These are phyloP conservation scores for Paralvinella palmiformis DNA, from an alignment of 1,140 invertebrate species.

Conservation along the genomic window DNA sequence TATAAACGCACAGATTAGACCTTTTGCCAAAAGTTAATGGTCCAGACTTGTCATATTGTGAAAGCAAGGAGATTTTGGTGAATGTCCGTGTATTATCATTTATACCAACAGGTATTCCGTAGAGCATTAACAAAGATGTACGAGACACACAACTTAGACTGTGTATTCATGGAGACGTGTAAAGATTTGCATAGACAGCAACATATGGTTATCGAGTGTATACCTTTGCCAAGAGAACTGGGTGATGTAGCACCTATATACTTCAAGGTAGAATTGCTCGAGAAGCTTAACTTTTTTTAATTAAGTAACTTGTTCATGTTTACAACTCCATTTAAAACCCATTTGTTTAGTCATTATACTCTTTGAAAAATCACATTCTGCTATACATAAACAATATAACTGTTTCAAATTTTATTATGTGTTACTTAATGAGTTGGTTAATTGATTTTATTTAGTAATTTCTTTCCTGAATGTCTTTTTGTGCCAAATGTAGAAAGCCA, in stretches of 20 bases:
- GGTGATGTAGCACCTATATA: conserved; percentile 86
- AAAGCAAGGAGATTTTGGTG: no score
- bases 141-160: conserved; percentile 61
- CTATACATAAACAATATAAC: background rate
- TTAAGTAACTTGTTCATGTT: background rate
- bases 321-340: background rate
- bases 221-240: conserved; percentile 74
- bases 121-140: conserved; percentile 74
- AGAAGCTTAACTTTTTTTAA: background rate
- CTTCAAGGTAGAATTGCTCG: conserved; percentile 65
- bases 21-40: no score
- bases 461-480: background rate
- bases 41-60: no score
- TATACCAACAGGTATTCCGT: conserved; percentile 58
- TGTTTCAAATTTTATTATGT: background rate
- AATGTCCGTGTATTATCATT: no score
- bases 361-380: background rate
- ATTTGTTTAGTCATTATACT: background rate
- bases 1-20: no score
- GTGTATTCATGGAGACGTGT: conserved; percentile 88
- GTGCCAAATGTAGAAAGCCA: conserved; percentile 67
- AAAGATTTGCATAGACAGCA: conserved; percentile 67
- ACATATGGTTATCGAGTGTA: conserved; percentile 83
- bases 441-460: background rate
- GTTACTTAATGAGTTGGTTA: background rate